phyloP scores from a whole-genome alignment of 2,113 vertebrate species.

The Strigops habroptila region DNA sequence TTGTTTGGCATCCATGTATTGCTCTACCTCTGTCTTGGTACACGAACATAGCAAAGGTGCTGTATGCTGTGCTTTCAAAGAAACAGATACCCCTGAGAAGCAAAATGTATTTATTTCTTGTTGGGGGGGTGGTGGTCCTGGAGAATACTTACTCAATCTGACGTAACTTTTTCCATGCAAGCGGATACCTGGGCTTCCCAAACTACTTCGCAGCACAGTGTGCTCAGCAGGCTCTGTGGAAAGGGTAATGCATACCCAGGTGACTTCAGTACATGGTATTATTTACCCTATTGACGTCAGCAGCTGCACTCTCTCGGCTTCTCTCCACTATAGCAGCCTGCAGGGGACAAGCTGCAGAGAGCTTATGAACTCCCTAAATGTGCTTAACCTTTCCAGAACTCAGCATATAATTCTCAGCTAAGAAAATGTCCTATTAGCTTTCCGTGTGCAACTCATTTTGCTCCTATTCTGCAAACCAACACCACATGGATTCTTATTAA shows the following conservation, averaged over 20 bases:
- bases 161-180: background rate
- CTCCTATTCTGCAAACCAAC: background rate
- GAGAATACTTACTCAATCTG: background rate
- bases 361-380: background rate
- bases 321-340: conserved; percentile 2
- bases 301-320: conserved; percentile 29
- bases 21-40: background rate
- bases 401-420: background rate
- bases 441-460: background rate
- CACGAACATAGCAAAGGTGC: accelerated
- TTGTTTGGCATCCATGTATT: background rate
- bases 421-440: background rate
- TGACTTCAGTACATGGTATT: background rate
- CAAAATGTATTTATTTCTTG: background rate
- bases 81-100: background rate
- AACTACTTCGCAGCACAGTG: background rate
- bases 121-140: background rate
- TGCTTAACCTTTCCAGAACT: background rate
- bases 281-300: conserved; percentile 66
- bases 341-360: conserved; percentile 18
- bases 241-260: background rate
- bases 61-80: background rate
- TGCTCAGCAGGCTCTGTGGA: background rate
- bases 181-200: background rate
- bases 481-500: background rate